phyloP scores from a whole-genome alignment of 1,140 invertebrate species.

The Zaprionus capensis region DNA sequence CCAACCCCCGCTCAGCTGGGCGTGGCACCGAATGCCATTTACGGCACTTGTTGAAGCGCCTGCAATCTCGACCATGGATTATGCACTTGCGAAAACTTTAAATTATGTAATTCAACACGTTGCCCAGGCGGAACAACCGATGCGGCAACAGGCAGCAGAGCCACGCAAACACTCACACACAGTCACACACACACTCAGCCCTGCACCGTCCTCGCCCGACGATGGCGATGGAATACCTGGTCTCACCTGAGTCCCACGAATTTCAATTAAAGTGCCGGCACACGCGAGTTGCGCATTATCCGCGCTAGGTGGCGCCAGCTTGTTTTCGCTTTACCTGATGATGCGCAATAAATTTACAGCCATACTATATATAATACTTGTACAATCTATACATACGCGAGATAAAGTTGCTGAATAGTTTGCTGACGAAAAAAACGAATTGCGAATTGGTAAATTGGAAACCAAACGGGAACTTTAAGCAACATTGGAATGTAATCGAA shows the following conservation, averaged over 20 bases:
- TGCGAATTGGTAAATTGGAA: not conserved
- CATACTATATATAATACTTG: not conserved
- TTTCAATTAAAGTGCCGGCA: constrained; percentile 80
- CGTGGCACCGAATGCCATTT: constrained; percentile 42
- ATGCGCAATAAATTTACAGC: constrained; percentile 3
- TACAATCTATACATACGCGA: not conserved
- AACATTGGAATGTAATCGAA: not conserved
- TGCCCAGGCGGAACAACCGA: constrained; percentile 28
- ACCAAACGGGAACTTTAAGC: not conserved
- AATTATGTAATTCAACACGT: constrained; percentile 82
- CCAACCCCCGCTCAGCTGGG: not conserved
- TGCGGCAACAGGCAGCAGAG: constrained; percentile 53
- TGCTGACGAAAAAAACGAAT: not conserved
- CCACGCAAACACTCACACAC: constrained; percentile 22
- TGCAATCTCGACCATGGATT: constrained; percentile 63
- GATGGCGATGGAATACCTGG: constrained; percentile 51
- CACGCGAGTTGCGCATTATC: constrained; percentile 53
- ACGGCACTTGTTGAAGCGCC: constrained; percentile 69
- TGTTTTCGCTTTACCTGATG: constrained; percentile 7
- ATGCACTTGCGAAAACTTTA: constrained; percentile 72
- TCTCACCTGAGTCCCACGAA: constrained; percentile 70
- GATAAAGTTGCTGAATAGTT: not conserved
- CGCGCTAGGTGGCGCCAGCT: constrained; percentile 39
- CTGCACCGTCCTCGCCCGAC: constrained; percentile 8
- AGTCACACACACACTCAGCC: not conserved